A percentile compares a stretch with the other conserved stretches of the same genome.
phyloP scores from a whole-genome alignment of 2,888 invertebrate genomes.

The Ennomos erosarius region DNA sequence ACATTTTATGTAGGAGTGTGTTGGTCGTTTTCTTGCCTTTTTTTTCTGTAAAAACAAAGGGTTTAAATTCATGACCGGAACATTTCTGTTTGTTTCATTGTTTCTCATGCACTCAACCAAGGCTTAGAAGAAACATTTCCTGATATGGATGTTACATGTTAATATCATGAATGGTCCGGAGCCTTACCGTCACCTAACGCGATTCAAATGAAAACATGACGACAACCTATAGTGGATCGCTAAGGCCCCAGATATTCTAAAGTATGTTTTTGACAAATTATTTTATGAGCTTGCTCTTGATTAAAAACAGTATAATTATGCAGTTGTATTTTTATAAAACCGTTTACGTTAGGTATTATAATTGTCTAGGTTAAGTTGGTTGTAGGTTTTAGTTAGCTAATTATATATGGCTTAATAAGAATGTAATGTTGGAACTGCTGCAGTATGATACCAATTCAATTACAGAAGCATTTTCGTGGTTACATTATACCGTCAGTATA shows the following conservation, averaged over 20 bases:
- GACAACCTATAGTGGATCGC: too few relatives aligned
- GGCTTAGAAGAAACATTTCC: slow-evolving; percentile 7
- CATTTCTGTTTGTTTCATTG: background rate
- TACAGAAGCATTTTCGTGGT: slow-evolving; percentile 26
- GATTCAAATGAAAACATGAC: too few relatives aligned
- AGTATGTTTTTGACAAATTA: slow-evolving; percentile 1
- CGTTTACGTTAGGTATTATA: slow-evolving; percentile 24
- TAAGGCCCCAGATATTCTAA: slow-evolving; percentile 1
- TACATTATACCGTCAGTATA: slow-evolving; percentile 23
- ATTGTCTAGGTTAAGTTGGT: slow-evolving; percentile 30
- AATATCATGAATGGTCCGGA: background rate
- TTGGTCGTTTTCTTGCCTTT: slow-evolving; percentile 13
- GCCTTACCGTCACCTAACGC: too few relatives aligned
- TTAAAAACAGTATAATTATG: background rate
- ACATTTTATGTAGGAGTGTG: background rate
- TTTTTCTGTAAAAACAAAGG: slow-evolving; percentile 3
- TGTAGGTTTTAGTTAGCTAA: slow-evolving; percentile 34
- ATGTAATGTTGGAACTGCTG: slow-evolving; percentile 3
- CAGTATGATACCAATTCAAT: slow-evolving; percentile 10
- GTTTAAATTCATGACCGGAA: slow-evolving; percentile 8
- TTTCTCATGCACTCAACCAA: background rate
- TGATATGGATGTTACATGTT: slow-evolving; percentile 11
- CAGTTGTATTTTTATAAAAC: slow-evolving; percentile 8
- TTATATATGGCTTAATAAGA: slow-evolving; percentile 34
- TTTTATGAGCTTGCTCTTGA: slow-evolving; percentile 24